Base-by-base conservation (phyloP, 2,113 vertebrate species). In the Columba janthina region DNA sequence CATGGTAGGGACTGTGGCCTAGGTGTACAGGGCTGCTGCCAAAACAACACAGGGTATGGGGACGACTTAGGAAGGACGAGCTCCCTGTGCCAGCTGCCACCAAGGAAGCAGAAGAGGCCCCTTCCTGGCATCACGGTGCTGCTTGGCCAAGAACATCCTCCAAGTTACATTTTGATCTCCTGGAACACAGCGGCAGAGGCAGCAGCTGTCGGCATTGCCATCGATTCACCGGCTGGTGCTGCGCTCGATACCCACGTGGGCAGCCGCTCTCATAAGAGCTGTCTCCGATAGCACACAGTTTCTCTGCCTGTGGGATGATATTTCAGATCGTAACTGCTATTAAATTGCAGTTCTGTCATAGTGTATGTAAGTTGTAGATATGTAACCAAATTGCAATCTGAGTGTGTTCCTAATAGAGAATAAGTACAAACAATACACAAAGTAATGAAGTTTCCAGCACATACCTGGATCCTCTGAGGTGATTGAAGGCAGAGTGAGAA, bases 181-280 rank as follows among this genome's bases (percentile, higher is more conserved):
- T 60, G 31, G 56, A 74, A 22, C 0, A 0, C 36, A 31, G 75
- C 16, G 3, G 51, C 36, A 42, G 74, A n/a, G 85, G 48, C 80
- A 80, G 44, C 42, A 3, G 1, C 77, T 84, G 73, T 19, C 46
- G 32, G 58, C 15, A 0, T 51, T 36, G 70, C 40, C 1, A 40
- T 64, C 3, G 0, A 15, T 53, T 75, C 56, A 36, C 20, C 3
- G 2, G 46, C 75, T 61, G 57, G 50, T 1, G 2, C 36, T 56
- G 51, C 21, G 3, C 67, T 74, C 15, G 0, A 10, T 90, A 46
- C 58, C 44, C 7, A 1, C 0, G 0, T 2, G 6, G 77, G 66
- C 85, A 82, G 77, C 57, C 4, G 2, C 62, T 79, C 75, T 86
- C 1, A 0, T 18, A 51, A 60, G 82, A 51, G 26, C 50, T 15